phyloP scores from a whole-genome alignment of 1,140 invertebrate genomes.

The Drosophila truncata region DNA sequence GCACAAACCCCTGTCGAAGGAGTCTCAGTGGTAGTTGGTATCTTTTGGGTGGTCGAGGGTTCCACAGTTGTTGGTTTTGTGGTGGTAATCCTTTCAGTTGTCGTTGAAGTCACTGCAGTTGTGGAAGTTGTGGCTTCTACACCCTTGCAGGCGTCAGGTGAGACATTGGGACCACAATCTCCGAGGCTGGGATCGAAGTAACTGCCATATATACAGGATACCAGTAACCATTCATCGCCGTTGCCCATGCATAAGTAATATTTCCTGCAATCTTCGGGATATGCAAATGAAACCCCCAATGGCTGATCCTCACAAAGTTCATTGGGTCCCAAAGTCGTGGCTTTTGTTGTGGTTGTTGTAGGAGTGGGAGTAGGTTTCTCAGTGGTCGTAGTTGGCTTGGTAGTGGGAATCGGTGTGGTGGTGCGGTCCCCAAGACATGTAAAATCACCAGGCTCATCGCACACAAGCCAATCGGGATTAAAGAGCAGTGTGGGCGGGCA shows the following conservation, averaged over 20 bases:
- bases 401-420: conserved; percentile 48
- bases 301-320: conserved; percentile 44
- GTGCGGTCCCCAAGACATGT: conserved; percentile 60
- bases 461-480: conserved; percentile 58
- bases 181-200: conserved; percentile 63
- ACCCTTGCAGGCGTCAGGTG: conserved; percentile 63
- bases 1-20: conserved; percentile 59
- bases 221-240: conserved; percentile 24
- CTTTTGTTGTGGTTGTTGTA: conserved; percentile 22
- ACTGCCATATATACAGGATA: conserved; percentile 44
- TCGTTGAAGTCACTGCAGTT: conserved; percentile 37
- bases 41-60: conserved; percentile 6
- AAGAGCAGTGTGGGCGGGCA: conserved; percentile 56
- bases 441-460: conserved; percentile 59
- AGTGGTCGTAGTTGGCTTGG: conserved; percentile 39
- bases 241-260: conserved; percentile 65
- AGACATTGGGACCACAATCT: conserved; percentile 58
- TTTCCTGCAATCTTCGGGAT: conserved; percentile 51
- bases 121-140: conserved; percentile 7
- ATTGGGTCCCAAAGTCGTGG: conserved; percentile 50
- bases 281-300: conserved; percentile 41
- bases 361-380: conserved; percentile 26
- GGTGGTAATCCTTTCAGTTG: conserved; percentile 12
- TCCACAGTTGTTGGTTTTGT: conserved; percentile 32
- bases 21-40: conserved; percentile 26